phyloP scores from a whole-genome alignment of 2,888 invertebrate genomes.

The Hipparchia sbordonii region DNA sequence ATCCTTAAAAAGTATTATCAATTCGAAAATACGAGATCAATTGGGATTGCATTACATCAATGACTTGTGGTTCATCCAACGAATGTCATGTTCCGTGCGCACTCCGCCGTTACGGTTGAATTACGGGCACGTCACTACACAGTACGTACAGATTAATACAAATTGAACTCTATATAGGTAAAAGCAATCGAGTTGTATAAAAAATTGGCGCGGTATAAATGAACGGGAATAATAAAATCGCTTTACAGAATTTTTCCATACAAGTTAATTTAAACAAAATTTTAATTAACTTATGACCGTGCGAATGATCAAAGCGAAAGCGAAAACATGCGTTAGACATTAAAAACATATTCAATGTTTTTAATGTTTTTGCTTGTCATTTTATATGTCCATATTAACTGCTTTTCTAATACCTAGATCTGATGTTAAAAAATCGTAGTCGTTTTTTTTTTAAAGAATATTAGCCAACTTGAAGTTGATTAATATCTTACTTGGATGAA shows the following conservation, averaged over 20 bases:
- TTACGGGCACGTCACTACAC: constrained; percentile 23
- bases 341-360: too few relatives aligned
- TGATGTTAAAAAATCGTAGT: too few relatives aligned
- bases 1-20: not conserved
- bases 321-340: too few relatives aligned
- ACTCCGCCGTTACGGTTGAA: constrained; percentile 33
- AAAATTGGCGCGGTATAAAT: constrained; percentile 25
- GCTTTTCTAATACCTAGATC: too few relatives aligned
- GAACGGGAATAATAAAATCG: constrained; percentile 24
- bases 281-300: constrained; percentile 3
- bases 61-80: constrained; percentile 21
- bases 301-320: not conserved
- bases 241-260: constrained; percentile 1
- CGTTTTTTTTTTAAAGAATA: too few relatives aligned
- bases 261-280: constrained; percentile 13
- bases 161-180: constrained; percentile 34
- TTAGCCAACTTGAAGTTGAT: too few relatives aligned
- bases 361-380: not conserved
- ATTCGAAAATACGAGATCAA: constrained; percentile 1
- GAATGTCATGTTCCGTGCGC: constrained; percentile 21
- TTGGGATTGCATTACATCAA: constrained; percentile 10
- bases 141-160: constrained; percentile 30
- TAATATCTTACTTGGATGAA: too few relatives aligned
- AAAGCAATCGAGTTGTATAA: constrained; percentile 30
- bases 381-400: too few relatives aligned